A percentile compares a stretch with the other conserved stretches of the same genome.
Evolutionary conservation across 2,888 invertebrate genomes (phyloP).

Genomic region (Dendrolimus houi): DNA sequence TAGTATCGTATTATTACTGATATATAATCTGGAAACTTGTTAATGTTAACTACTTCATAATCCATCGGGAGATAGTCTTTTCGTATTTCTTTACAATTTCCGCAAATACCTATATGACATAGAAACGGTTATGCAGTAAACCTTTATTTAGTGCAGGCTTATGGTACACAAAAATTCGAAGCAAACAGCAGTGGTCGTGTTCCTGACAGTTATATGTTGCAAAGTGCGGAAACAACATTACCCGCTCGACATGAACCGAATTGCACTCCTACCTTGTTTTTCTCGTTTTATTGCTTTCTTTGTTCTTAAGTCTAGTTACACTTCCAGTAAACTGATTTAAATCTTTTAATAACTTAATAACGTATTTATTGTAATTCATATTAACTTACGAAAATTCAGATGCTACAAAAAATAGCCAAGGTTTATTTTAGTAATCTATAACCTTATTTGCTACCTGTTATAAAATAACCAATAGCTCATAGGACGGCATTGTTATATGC

Average conservation of each 20-base stretch:
- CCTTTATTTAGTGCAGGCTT: neutral
- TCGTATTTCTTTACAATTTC: no score
- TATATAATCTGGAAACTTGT: no score
- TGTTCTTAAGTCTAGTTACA: conserved; percentile 12
- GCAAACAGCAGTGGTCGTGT: conserved; percentile 24
- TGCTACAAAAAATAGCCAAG: neutral
- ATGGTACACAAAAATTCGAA: conserved; percentile 17
- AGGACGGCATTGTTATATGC: no score
- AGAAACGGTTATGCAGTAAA: neutral
- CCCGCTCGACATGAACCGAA: conserved; percentile 31
- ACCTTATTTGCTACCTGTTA: no score
- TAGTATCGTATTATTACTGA: no score
- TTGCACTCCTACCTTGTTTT: conserved; percentile 31
- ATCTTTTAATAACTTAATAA: conserved; percentile 7
- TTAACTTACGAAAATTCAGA: neutral
- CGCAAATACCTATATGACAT: neutral
- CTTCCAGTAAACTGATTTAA: neutral
- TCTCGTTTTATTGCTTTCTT: conserved; percentile 31
- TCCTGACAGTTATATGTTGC: conserved; percentile 34
- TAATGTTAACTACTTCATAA: no score
- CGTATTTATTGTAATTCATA: neutral
- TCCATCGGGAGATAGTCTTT: no score
- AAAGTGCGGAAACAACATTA: conserved; percentile 37
- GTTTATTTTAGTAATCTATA: no score
- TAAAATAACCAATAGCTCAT: no score